A percentile compares a stretch with the other conserved stretches of the same genome.
Evolutionary conservation across 1,140 invertebrate species (phyloP).

Genomic region (Brachionus sp.): DNA sequence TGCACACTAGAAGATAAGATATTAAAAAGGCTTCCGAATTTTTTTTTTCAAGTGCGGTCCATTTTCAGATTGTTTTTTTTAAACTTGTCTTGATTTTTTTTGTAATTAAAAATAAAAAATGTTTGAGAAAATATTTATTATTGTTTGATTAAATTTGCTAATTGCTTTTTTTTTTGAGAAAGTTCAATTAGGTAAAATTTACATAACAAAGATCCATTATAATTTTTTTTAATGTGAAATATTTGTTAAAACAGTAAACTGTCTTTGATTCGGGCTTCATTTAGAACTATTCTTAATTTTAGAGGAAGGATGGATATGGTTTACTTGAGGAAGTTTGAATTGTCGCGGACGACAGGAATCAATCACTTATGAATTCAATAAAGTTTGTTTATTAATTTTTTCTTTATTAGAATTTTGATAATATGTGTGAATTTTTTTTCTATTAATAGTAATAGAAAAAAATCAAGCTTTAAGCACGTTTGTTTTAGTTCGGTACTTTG

Average conservation of each 20-base stretch:
- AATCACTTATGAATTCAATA: not conserved
- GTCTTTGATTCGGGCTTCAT: not conserved
- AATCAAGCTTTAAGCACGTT: not conserved
- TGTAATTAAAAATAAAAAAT: not conserved
- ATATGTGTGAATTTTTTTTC: not conserved
- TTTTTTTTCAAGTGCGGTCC: not conserved
- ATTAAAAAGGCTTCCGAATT: not conserved
- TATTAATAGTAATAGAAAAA: not conserved
- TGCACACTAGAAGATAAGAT: not conserved
- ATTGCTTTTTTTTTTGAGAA: not conserved
- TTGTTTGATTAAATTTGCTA: not conserved
- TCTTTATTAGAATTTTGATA: not conserved
- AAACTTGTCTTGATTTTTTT: not conserved
- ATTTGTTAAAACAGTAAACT: not conserved
- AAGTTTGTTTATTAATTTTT: not conserved
- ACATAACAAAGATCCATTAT: not conserved
- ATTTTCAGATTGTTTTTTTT: not conserved
- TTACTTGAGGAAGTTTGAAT: not conserved
- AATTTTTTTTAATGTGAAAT: not conserved
- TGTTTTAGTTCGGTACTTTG: not conserved
- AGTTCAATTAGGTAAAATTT: not conserved
- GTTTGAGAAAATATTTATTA: not conserved
- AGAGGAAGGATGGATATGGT: not conserved
- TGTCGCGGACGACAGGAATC: not conserved
- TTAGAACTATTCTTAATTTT: not conserved